phyloP scores from a whole-genome alignment of 2,888 invertebrate genomes.

The Danaus chrysippus region DNA sequence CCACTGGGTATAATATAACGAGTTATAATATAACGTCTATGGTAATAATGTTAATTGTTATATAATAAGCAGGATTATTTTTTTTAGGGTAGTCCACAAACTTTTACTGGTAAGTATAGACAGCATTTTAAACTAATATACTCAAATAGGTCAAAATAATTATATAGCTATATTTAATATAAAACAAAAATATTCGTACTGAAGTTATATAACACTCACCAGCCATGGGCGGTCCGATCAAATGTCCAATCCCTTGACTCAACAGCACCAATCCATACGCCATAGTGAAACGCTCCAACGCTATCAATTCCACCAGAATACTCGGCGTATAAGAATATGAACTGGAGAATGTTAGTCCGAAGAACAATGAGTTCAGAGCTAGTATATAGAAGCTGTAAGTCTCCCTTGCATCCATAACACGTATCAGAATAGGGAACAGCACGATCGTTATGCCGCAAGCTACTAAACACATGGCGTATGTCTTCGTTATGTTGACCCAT shows the following conservation, averaged over 20 bases:
- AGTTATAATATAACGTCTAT: no score
- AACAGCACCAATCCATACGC: constrained; percentile 94
- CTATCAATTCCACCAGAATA: constrained; percentile 93
- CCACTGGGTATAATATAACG: neutral
- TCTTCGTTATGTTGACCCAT: constrained; percentile 90
- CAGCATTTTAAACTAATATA: no score
- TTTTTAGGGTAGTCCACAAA: no score
- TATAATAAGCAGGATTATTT: no score
- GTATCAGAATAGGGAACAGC: constrained; percentile 79
- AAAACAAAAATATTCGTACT: neutral
- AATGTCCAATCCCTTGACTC: constrained; percentile 95
- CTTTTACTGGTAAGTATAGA: no score
- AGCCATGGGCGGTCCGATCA: constrained; percentile 95
- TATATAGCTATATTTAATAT: neutral
- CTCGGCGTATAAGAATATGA: constrained; percentile 95
- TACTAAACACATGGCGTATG: constrained; percentile 89
- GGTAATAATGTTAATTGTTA: no score
- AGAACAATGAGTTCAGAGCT: constrained; percentile 80
- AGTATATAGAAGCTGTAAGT: constrained; percentile 73
- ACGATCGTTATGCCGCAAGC: constrained; percentile 81
- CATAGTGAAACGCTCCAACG: constrained; percentile 93
- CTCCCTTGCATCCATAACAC: constrained; percentile 50
- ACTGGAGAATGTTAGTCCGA: constrained; percentile 94
- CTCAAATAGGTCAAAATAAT: no score
- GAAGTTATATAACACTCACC: constrained; percentile 72